Evolutionary conservation across 2,797 vertebrate genomes (phyloP).

Genomic region (Calcarius lapponicus): DNA sequence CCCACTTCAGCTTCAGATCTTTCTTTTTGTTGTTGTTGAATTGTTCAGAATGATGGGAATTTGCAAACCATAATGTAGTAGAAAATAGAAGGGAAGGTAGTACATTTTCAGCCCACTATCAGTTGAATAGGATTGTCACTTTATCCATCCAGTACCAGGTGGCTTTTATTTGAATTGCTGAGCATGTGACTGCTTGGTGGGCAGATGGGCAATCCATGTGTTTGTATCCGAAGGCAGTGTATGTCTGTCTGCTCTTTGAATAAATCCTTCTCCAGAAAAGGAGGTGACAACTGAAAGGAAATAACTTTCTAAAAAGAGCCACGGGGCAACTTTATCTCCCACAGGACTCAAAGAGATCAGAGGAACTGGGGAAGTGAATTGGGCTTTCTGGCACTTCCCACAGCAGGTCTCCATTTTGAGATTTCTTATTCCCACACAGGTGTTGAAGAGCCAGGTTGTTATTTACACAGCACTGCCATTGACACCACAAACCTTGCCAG

Average conservation of each 20-base stretch:
- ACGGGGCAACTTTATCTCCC: not conserved
- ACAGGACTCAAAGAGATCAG: not conserved
- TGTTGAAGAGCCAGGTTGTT: not conserved
- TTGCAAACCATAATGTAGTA: not conserved
- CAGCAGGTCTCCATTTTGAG: not conserved
- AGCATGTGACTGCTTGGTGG: not conserved
- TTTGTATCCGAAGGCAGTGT: not conserved
- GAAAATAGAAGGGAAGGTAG: not conserved
- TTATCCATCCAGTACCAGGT: not conserved
- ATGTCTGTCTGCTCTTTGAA: not conserved
- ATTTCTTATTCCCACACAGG: slow-evolving; percentile 8
- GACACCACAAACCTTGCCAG: slow-evolving; percentile 2
- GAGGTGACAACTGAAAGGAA: not conserved
- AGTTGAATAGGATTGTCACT: not conserved
- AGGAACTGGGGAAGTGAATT: not conserved
- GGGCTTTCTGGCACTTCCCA: not conserved
- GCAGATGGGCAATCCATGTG: not conserved
- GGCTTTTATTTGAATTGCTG: not conserved
- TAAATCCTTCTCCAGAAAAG: not conserved
- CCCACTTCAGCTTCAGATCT: not conserved
- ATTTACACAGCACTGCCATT: slow-evolving; percentile 1
- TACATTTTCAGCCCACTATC: not conserved
- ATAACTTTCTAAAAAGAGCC: not conserved
- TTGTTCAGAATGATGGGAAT: not conserved
- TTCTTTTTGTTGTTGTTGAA: not conserved